Percentiles rank a stretch among this genome's conserved stretches.
Conservation (phyloP, 2,113 vertebrate genomes). For the Psephotus haematonotus region DNA sequence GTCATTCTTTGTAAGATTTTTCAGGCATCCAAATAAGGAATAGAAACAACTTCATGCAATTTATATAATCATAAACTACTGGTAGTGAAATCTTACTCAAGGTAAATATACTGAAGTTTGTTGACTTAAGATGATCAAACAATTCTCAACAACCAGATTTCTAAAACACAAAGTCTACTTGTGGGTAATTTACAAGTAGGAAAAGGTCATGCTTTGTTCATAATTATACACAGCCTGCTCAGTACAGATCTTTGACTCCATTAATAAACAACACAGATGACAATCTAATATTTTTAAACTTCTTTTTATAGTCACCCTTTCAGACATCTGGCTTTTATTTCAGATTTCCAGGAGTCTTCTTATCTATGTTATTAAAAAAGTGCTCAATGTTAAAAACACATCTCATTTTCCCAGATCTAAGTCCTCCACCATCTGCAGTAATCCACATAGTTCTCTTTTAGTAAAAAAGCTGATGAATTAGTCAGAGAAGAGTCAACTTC, state of each 20-base stretch:
- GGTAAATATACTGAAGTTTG: slow-evolving; percentile 11
- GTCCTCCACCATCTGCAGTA: not conserved
- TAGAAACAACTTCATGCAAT: not conserved
- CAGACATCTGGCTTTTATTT: not conserved
- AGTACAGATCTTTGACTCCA: not conserved
- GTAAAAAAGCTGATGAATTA: not conserved
- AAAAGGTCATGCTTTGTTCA: slow-evolving; percentile 17
- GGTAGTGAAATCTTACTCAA: not conserved
- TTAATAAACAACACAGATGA: slow-evolving; percentile 19
- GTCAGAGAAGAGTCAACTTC: not conserved
- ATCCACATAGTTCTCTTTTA: not conserved
- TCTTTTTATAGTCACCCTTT: not conserved
- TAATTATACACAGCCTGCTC: not conserved
- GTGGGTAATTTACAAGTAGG: slow-evolving; percentile 35
- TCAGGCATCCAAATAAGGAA: not conserved
- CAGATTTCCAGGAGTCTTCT: not conserved
- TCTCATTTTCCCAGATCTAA: not conserved
- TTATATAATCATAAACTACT: not conserved
- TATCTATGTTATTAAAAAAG: not conserved
- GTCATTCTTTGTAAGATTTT: not conserved
- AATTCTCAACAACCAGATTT: slow-evolving; percentile 21
- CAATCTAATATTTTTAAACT: not conserved
- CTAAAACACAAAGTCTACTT: slow-evolving; percentile 35
- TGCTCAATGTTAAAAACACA: rapidly evolving
- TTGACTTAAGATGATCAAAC: slow-evolving; percentile 51